Base-by-base conservation (phyloP, 1,140 invertebrate species). In the Laupala kohalensis region DNA sequence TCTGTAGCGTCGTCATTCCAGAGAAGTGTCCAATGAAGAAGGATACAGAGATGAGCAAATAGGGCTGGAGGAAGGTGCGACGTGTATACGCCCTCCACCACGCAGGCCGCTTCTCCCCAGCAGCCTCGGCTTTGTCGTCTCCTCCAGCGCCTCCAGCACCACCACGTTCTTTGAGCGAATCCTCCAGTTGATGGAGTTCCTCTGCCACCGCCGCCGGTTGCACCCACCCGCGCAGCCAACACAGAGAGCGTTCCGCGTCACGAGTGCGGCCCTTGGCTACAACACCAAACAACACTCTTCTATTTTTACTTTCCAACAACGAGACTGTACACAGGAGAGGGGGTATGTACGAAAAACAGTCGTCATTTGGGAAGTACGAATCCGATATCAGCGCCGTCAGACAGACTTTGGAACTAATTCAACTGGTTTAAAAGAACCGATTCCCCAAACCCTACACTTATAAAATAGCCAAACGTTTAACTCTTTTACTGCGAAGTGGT, bases 21-120 rank as follows among this genome's bases (percentile, higher is more conserved):
- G 87, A 87, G 72, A 92, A 92, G 72, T 90, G 84, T 0, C 86
- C 83, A 2, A 90, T 81, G 75, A 90, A 89, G 76, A 92, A 92
- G 3, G 81, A 80, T 15, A 85, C 82, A 0, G 82, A 81, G 0
- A 92, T 85, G 2, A 92, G 75, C 0, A 84, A 74, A 73, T 87
- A 91, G 0, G 90, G 90, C 23, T 82, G 75, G 9, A 88, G 77
- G 76, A 92, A 90, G 24, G 82, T 84, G 26, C 79, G 80, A 27
- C 82, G 83, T 2, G 75, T 76, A 68, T 86, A 90, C 4, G 79
- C 37, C 6, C 64, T 15, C 72, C 72, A 73, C 19, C 53, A 71
- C 25, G 63, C 25, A 24, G 24, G 25, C 15, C 28, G 25, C 24
- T n/a, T 29, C 5, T 0, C 23, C 15, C 15, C 12, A 19, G 37